Evolutionary conservation across 1,140 invertebrate species (phyloP).

Genomic region (Amyelois transitella): DNA sequence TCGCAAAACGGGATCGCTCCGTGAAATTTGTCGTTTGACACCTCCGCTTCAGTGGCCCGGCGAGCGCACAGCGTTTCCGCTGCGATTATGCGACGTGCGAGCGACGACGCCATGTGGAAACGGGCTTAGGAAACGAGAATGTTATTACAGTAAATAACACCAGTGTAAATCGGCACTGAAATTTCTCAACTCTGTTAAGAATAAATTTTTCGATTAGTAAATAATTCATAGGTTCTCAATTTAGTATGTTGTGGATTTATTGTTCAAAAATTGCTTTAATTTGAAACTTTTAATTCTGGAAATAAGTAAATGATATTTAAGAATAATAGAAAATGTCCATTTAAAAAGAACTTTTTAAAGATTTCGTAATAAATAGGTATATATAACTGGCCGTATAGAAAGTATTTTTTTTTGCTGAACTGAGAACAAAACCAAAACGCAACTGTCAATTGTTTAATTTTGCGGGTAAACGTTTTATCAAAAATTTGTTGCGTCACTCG

Average conservation of each 20-base stretch:
- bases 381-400: not conserved
- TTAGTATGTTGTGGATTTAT: not conserved
- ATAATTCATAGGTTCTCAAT: not conserved
- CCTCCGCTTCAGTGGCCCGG: conserved; percentile 32
- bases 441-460: not conserved
- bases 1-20: conserved; percentile 28
- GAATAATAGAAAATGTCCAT: not conserved
- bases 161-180: not conserved
- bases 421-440: not conserved
- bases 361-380: not conserved
- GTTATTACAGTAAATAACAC: conserved; percentile 2
- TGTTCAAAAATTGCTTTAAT: not conserved
- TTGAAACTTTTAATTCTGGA: not conserved
- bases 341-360: not conserved
- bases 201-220: not conserved
- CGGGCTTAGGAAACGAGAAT: conserved; percentile 4
- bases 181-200: not conserved
- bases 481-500: not conserved
- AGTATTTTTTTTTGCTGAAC: too few species aligned
- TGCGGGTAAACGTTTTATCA: conserved; percentile 1
- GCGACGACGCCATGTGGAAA: conserved; percentile 18
- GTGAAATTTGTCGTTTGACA: conserved; percentile 47
- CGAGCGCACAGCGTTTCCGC: conserved; percentile 23
- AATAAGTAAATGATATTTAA: not conserved
- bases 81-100: conserved; percentile 27